A percentile compares a stretch with the other conserved stretches of the same genome.
Conservation (phyloP, 2,888 invertebrate species). For the Sphaerophoria taeniata region DNA sequence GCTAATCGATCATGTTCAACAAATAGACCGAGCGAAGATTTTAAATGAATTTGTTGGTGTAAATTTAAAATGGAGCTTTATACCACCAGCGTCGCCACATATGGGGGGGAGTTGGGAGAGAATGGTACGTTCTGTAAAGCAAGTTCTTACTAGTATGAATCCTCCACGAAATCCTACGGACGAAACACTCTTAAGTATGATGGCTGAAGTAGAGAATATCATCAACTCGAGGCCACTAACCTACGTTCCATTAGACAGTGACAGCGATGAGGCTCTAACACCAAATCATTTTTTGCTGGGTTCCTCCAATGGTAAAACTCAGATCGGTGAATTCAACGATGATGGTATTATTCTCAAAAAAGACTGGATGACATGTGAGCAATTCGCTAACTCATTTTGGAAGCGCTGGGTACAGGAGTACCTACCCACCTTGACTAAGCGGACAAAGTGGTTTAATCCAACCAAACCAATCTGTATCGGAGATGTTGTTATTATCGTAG, state of each 20-base stretch:
- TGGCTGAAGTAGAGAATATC: not conserved
- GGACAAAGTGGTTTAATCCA: conserved; percentile 15
- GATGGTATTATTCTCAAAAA: not conserved
- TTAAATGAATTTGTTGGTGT: no score
- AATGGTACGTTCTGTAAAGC: no score
- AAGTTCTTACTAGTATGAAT: no score
- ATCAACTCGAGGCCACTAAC: not conserved
- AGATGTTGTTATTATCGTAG: conserved; percentile 1
- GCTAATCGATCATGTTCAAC: no score
- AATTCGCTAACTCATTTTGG: conserved; percentile 20
- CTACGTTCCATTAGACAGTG: not conserved
- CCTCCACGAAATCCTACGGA: no score
- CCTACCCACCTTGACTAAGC: conserved; percentile 15
- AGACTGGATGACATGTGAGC: conserved; percentile 7
- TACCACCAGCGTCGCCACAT: no score
- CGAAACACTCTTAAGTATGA: no score
- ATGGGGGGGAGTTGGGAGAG: no score
- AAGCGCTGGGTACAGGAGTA: conserved; percentile 10
- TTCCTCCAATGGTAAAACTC: not conserved
- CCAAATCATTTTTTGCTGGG: conserved; percentile 5
- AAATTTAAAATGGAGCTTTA: no score
- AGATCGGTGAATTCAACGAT: conserved; percentile 11
- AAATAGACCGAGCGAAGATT: no score
- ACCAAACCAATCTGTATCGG: not conserved
- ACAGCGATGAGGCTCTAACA: conserved; percentile 1